phyloP scores from a whole-genome alignment of 2,888 invertebrate genomes.

The Xanthorhoe designata region DNA sequence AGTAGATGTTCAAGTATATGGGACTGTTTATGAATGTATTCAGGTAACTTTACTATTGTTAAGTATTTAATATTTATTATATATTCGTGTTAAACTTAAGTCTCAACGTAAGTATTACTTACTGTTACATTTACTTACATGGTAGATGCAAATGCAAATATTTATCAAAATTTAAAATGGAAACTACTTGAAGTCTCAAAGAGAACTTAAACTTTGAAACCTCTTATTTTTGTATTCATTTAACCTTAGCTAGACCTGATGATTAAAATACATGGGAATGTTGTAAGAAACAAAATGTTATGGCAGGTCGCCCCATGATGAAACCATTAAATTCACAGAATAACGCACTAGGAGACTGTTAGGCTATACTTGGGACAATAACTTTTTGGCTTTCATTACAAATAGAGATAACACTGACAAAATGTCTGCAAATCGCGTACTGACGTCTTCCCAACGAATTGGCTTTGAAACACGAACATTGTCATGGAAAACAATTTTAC shows the following conservation, averaged over 20 bases:
- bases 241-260: slow-evolving; percentile 10
- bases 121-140: slow-evolving; percentile 51
- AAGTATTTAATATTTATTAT: slow-evolving; percentile 71
- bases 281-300: slow-evolving; percentile 33
- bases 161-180: slow-evolving; percentile 32
- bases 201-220: slow-evolving; percentile 42
- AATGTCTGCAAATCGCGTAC: slow-evolving; percentile 31
- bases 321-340: slow-evolving; percentile 48
- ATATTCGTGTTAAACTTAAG: slow-evolving; percentile 61
- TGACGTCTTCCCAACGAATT: slow-evolving; percentile 75
- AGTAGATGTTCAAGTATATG: slow-evolving; percentile 58
- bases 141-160: slow-evolving; percentile 55
- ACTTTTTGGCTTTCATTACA: slow-evolving; percentile 65
- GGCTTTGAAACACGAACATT: slow-evolving; percentile 60
- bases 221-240: slow-evolving; percentile 41
- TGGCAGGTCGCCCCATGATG: slow-evolving; percentile 48
- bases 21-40: slow-evolving; percentile 65
- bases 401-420: slow-evolving; percentile 36
- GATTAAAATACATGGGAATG: slow-evolving; percentile 9
- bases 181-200: slow-evolving; percentile 36
- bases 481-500: slow-evolving; percentile 52
- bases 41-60: slow-evolving; percentile 76
- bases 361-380: slow-evolving; percentile 85
- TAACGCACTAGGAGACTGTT: slow-evolving; percentile 67
- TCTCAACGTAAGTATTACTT: slow-evolving; percentile 68